Evolutionary conservation across 2,888 invertebrate genomes (phyloP), one percentile per base, ranked within the genome.

Genomic region (Busseola fusca): DNA sequence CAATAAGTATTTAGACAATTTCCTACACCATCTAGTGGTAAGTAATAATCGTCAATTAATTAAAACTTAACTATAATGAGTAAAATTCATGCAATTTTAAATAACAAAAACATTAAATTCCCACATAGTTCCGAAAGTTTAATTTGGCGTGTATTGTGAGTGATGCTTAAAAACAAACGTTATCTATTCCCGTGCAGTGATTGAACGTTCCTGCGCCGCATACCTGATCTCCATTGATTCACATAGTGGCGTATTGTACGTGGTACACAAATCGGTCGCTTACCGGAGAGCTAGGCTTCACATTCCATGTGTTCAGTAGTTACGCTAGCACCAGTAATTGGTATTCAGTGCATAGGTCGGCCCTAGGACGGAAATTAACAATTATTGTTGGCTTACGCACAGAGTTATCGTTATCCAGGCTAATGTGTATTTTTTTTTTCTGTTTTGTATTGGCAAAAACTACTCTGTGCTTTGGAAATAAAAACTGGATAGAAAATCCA

Each of bases 321-420:
- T 89, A 91, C 88, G 84, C 83, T 85, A 69, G 64, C 78, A 86
- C 83, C 83, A 88, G 91, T 94, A 93, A 94, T 94, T 93, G 94
- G 93, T 93, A 94, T 95, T 93, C 93, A 93, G 90, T 92, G 91
- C 90, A 89, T 80, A 88, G 91, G 87, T 87, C 90, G 88, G 87
- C 87, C 86, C 86, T 89, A 85, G 87, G 84, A 83, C 89, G 90
- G 92, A 93, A 93, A 94, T 94, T 92, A 93, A 93, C 94, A 94
- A 92, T 91, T 88, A 93, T 93, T 93, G 92, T 91, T 91, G 90
- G 89, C 87, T 83, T 86, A 83, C 82, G 58, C 66, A 80, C 74
- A 9, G 64, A 72, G 65, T 72, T 72, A 42, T 48, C 63, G 50
- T n/a, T 37, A n/a, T 69, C 21, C 12, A 64, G n/a, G 54, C 3